phyloP scores from a whole-genome alignment of 2,113 vertebrate genomes.

The Narcine bancroftii region DNA sequence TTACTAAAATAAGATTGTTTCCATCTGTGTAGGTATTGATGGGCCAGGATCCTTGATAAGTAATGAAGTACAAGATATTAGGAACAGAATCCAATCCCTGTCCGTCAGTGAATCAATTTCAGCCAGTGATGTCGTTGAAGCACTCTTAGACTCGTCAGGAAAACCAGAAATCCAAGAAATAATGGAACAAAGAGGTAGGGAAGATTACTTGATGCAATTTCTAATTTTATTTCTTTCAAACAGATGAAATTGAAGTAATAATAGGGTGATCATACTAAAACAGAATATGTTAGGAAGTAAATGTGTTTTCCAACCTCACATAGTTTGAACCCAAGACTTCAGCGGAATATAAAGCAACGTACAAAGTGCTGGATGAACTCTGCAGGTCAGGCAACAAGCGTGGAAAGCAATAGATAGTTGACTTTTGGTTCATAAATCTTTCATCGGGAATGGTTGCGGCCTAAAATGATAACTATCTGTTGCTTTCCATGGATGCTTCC shows the following conservation, averaged over 20 bases:
- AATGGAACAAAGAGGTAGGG: conserved; percentile 74
- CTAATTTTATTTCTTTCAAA: neutral
- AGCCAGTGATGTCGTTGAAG: conserved; percentile 55
- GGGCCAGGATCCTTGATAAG: conserved; percentile 74
- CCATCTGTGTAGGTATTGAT: conserved; percentile 66
- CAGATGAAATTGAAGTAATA: neutral
- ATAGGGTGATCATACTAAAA: neutral
- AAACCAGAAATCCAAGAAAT: conserved; percentile 80
- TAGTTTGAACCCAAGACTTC: neutral
- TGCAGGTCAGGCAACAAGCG: too few species aligned
- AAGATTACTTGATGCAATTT: neutral
- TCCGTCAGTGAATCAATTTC: conserved; percentile 58
- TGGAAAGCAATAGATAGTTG: too few species aligned
- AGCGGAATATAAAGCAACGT: neutral
- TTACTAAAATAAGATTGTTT: neutral
- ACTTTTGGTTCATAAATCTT: too few species aligned
- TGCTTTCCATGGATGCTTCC: too few species aligned
- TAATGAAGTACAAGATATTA: conserved; percentile 60
- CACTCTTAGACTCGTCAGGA: conserved; percentile 48
- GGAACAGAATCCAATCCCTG: conserved; percentile 59
- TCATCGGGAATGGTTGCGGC: too few species aligned
- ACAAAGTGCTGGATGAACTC: too few species aligned
- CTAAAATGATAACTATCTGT: too few species aligned
- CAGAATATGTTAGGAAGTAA: neutral
- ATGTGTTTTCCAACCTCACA: neutral